Percentiles rank a stretch among this genome's conserved stretches.
Conservation (phyloP, 2,797 vertebrate species). For the Microctenopoma stevenorrisi region DNA sequence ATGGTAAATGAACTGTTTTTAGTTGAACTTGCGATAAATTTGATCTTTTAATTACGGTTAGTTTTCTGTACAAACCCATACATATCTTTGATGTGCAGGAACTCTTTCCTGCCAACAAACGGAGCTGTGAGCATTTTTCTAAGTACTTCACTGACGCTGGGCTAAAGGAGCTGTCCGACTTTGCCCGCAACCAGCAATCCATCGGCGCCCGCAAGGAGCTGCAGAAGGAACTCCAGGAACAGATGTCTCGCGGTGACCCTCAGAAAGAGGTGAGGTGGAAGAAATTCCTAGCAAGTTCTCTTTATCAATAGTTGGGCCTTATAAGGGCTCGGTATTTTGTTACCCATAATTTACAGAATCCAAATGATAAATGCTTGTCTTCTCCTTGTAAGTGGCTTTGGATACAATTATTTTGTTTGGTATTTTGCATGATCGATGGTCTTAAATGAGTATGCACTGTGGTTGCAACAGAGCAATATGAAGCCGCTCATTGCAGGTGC, state of each 20-base stretch:
- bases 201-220: conserved; percentile 95
- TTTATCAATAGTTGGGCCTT: too few species aligned
- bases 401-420: background rate
- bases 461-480: background rate
- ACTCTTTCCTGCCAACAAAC: conserved; percentile 97
- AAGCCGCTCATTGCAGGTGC: background rate
- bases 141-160: conserved; percentile 98
- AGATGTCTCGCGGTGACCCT: conserved; percentile 91
- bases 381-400: too few species aligned
- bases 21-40: background rate
- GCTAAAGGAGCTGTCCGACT: conserved; percentile 94
- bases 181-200: conserved; percentile 95
- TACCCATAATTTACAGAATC: too few species aligned
- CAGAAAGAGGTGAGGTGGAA: conserved; percentile 88
- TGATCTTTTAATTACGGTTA: too few species aligned
- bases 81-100: conserved; percentile 79
- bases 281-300: too few species aligned
- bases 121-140: conserved; percentile 95
- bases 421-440: too few species aligned
- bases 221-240: conserved; percentile 96
- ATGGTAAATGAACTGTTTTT: conserved; percentile 81
- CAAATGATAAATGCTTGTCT: too few species aligned
- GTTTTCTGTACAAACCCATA: background rate
- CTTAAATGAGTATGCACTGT: too few species aligned
- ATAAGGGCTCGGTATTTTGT: too few species aligned